Base-by-base conservation (phyloP, 2,797 vertebrate genomes). In the Oryzias sinensis region DNA sequence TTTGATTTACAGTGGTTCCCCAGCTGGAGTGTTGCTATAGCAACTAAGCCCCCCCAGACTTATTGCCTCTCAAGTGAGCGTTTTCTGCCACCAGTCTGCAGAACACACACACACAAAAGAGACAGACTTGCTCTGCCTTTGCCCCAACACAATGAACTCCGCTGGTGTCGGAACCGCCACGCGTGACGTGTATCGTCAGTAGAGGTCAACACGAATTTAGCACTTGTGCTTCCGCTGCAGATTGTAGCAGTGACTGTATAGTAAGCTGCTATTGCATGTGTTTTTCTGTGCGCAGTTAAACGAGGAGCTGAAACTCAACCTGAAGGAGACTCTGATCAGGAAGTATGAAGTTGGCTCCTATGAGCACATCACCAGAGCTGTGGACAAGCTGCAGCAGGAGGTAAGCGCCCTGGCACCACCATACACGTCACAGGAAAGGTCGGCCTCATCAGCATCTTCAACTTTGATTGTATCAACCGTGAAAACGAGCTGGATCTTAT, bases 301-400 rank as follows among this genome's bases (percentile, higher is more conserved):
- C 50, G 79, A 88, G 8, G 97, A 99, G 79, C 93, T 99, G 77
- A 98, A 97, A 82, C 91, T 90, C 65, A 95, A 93, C 76, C 84
- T 99, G 81, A 95, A 87, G 77, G 88, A 90, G 53, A 98, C 95
- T 37, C 94, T 99, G 94, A 94, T 90, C 57, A 75, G 91, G 81
- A 94, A 90, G 72, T 98, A 97, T 68, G 0, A 65, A 14, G 83
- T 88, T 71, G 46, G 24, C 3, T 16, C 54, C 13, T 74, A 82
- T 0, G 90, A 93, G 16, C 90, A 93, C 0, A 89, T 98, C 80
- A 98, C 96, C 51, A 81, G 43, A 0, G 97, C 97, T 0, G 95
- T 98, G 55, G 93, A 98, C 89, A 95, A 95, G 79, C 90, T 99
- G 64, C 97, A 99, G 81, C 95, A 98, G 79, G 95, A 99, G 93